Base-by-base conservation (phyloP, 1,140 invertebrate species). In the Drosophila erecta region DNA sequence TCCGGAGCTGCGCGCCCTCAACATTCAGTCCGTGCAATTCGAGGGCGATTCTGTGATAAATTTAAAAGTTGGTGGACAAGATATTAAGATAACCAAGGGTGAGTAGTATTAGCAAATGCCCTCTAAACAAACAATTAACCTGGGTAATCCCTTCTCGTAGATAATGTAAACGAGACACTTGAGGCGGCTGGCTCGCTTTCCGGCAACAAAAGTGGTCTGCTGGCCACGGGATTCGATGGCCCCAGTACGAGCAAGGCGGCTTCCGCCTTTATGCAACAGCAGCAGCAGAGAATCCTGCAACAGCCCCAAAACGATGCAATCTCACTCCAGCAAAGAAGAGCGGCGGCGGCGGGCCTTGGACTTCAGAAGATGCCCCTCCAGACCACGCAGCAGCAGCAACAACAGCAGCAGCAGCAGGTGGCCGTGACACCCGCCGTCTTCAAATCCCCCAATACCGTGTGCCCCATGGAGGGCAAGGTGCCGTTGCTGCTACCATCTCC, bases 21-120 rank as follows among this genome's bases (percentile, higher is more conserved):
- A 98, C 59, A 98, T 99, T 84, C 94, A 99, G 33, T 97, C 97
- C 64, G 97, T 99, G 76, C 98, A 99, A 94, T 95, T 99, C 80
- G 97, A 99, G 94, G 98, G 97, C 81, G 98, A 98, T 94, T 97
- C 98, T 93, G 97, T 97, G 92, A 97, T 98, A 92, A 98, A 97
- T 44, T 94, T 98, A 80, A 96, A 97, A 81, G 94, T 98, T 92
- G 97, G 87, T 58, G 91, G 89, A 58, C 96, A 96, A 92, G 96
- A 97, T 92, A 95, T 97, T 72, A 94, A 97, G 73, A 93, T 97
- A 81, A 93, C 93, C 79, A 94, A 94, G 79, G 93, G 94, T 86
- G 93, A 50, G 75, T 76, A 35, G 10, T 1, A 0, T 2, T 10
- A 27, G 12, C 4, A 17, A 3, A 24, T 37, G 2, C 10, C 10